phyloP scores from a whole-genome alignment of 2,797 vertebrate species.

The Meriones psammophilus region DNA sequence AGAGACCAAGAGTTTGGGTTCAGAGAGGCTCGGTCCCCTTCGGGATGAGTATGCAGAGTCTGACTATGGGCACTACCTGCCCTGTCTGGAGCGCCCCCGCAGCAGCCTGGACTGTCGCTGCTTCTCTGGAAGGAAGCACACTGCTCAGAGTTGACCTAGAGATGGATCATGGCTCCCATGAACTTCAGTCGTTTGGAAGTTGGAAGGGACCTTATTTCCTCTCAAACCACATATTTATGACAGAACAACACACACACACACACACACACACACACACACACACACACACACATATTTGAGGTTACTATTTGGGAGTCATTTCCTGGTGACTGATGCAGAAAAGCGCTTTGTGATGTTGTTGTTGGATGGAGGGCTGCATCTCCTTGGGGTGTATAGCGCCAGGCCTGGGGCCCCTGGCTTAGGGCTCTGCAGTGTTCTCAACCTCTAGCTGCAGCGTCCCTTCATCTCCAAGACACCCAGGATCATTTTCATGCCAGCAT shows the following conservation, averaged over 20 bases:
- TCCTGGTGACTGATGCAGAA: not conserved
- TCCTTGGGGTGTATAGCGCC: rapidly evolving
- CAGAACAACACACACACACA: not conserved
- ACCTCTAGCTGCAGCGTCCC: not conserved
- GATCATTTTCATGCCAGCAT: not conserved
- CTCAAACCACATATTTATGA: not conserved
- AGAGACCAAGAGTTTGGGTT: not conserved
- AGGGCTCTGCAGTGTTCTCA: not conserved
- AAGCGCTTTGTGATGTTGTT: not conserved
- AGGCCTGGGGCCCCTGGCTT: not conserved
- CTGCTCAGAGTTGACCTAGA: not conserved
- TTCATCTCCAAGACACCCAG: not conserved
- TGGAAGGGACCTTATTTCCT: not conserved
- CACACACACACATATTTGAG: no score
- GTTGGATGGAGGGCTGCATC: not conserved
- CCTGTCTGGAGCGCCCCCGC: not conserved
- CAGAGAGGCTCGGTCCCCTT: not conserved
- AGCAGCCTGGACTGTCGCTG: not conserved
- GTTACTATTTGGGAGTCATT: not conserved
- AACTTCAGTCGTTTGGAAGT: not conserved
- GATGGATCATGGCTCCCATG: not conserved
- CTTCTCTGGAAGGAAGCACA: not conserved
- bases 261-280: no score
- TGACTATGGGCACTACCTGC: not conserved
- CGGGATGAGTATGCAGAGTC: not conserved